phyloP scores from a whole-genome alignment of 2,888 invertebrate genomes.

The Rhabditoides inermis region DNA sequence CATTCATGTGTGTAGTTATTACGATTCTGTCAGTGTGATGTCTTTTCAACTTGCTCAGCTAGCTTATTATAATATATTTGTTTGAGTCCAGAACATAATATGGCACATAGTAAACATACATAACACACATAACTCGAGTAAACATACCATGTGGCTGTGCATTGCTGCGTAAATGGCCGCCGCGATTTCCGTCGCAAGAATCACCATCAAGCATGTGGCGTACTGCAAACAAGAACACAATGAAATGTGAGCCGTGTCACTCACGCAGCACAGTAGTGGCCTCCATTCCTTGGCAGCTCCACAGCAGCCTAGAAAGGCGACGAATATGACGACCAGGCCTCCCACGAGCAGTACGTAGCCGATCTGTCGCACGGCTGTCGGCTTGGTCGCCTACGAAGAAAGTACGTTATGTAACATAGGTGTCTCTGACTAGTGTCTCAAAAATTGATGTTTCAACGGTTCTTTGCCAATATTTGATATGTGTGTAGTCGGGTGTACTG shows the following conservation, averaged over 20 bases:
- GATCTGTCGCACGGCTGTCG: conserved; percentile 44
- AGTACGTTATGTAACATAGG: background rate
- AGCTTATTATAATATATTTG: too few species aligned
- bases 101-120: too few species aligned
- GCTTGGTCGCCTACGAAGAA: conserved; percentile 36
- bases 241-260: conserved; percentile 1
- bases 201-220: conserved; percentile 49
- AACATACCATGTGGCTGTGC: conserved; percentile 44
- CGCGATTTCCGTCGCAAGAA: conserved; percentile 48
- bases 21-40: too few species aligned
- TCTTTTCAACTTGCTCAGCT: too few species aligned
- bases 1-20: too few species aligned
- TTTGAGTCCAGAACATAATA: too few species aligned
- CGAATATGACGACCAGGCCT: conserved; percentile 46
- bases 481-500: too few species aligned
- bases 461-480: too few species aligned
- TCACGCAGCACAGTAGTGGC: conserved; percentile 47
- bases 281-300: conserved; percentile 52
- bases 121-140: too few species aligned
- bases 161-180: conserved; percentile 50
- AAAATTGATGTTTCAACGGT: too few species aligned
- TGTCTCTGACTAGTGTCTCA: background rate
- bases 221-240: conserved; percentile 34
- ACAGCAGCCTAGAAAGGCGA: conserved; percentile 51
- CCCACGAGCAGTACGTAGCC: conserved; percentile 46